These are phyloP conservation scores for Agonum fuliginosum DNA, from an alignment of 2,888 invertebrate species.

Conservation along the genomic window DNA sequence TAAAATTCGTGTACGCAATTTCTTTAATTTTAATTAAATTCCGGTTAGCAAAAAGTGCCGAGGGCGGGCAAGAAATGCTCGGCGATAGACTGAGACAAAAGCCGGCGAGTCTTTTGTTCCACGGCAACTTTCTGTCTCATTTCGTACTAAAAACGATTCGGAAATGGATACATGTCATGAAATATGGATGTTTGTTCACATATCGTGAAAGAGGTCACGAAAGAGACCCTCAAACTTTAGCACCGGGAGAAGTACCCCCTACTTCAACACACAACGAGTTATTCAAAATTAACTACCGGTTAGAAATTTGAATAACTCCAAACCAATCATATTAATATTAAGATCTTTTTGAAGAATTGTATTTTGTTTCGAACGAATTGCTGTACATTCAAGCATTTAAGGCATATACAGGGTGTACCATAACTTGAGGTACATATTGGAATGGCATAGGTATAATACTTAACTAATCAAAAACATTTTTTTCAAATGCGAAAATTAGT, in stretches of 20 bases:
- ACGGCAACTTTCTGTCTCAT: slow-evolving; percentile 50
- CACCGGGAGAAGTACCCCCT: not conserved
- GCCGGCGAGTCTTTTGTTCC: slow-evolving; percentile 40
- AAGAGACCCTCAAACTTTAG: not conserved
- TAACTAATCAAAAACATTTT: too few species aligned
- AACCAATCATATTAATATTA: too few species aligned
- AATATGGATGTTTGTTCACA: slow-evolving; percentile 58
- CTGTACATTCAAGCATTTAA: too few species aligned
- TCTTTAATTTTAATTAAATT: slow-evolving; percentile 49
- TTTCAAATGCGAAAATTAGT: too few species aligned
- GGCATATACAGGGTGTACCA: too few species aligned
- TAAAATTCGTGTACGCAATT: slow-evolving; percentile 37
- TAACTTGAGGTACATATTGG: too few species aligned
- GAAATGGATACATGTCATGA: slow-evolving; percentile 55
- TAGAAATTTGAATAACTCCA: too few species aligned
- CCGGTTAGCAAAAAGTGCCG: slow-evolving; percentile 27
- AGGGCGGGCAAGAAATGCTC: slow-evolving; percentile 30
- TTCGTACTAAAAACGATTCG: slow-evolving; percentile 54
- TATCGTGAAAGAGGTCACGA: slow-evolving; percentile 47
- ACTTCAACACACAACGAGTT: not conserved
- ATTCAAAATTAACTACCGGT: not conserved
- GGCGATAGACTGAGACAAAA: slow-evolving; percentile 42
- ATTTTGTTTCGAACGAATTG: too few species aligned
- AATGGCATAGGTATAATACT: too few species aligned
- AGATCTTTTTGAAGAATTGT: too few species aligned